Percentiles rank a stretch among this genome's conserved stretches.
Conservation (phyloP, 2,797 vertebrate genomes). For the Alexandromys oeconomus region DNA sequence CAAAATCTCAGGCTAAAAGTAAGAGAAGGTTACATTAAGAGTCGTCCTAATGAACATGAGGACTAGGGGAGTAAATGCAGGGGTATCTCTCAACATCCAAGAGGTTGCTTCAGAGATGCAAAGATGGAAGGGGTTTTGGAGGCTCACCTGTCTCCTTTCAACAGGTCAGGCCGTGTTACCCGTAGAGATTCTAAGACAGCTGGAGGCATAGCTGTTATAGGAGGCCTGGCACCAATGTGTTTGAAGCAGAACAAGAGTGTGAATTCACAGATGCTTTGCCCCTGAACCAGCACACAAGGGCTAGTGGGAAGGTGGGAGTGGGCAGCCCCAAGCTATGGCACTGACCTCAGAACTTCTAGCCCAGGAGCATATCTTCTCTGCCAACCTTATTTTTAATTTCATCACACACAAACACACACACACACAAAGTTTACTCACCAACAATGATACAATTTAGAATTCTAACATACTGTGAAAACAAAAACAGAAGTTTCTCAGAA, state of each 20-base stretch:
- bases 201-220: neutral
- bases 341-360: no score
- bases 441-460: neutral
- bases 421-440: no score
- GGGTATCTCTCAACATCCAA: neutral
- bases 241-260: neutral
- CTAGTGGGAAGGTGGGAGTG: neutral
- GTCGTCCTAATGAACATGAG: neutral
- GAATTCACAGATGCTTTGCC: neutral
- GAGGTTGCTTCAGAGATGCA: neutral
- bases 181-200: neutral
- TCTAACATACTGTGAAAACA: neutral
- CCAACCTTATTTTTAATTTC: neutral
- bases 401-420: no score
- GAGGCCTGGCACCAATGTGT: neutral
- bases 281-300: neutral
- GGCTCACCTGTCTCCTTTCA: neutral
- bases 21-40: neutral
- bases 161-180: neutral
- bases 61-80: neutral
- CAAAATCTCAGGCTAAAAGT: neutral
- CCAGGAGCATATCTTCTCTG: neutral
- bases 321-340: no score
- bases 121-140: neutral
- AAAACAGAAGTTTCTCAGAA: neutral